A percentile compares a stretch with the other conserved stretches of the same genome.
These are phyloP conservation scores for Aplysina aerophoba DNA, from an alignment of 37 sponge, comb jelly and placozoan species.

Conservation along the genomic window DNA sequence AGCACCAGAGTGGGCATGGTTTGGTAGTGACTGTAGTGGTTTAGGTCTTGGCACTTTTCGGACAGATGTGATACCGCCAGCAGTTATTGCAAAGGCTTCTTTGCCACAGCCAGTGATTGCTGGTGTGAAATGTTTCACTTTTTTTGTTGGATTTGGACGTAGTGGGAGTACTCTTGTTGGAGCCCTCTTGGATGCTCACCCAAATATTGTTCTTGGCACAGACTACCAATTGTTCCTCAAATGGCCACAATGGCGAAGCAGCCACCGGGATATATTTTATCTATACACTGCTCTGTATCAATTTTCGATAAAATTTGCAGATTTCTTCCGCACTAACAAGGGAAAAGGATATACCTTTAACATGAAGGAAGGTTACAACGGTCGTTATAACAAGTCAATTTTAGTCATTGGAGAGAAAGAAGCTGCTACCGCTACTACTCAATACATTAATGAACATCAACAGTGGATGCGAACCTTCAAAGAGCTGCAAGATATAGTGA, in stretches of 20 bases:
- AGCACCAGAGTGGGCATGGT: too few relatives aligned
- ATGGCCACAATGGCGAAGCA: neutral
- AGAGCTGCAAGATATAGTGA: neutral
- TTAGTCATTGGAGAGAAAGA: slow-evolving; percentile 24
- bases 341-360: neutral
- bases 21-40: too few relatives aligned
- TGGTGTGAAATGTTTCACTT: neutral
- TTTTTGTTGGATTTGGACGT: slow-evolving; percentile 6
- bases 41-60: too few relatives aligned
- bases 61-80: too few relatives aligned
- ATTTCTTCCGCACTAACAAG: neutral
- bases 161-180: slow-evolving; percentile 9
- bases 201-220: slow-evolving; percentile 11
- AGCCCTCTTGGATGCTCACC: slow-evolving; percentile 23
- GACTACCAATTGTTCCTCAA: slow-evolving; percentile 2
- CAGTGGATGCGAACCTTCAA: neutral
- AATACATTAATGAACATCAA: neutral
- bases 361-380: neutral
- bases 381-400: neutral
- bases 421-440: neutral
- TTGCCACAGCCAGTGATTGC: neutral
- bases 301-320: neutral
- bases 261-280: neutral
- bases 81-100: too few relatives aligned
- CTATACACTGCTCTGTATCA: slow-evolving; percentile 5